A percentile compares a stretch with the other conserved stretches of the same genome.
Conservation (phyloP, 2,888 invertebrate genomes). For the Temnothorax rugatulus region DNA sequence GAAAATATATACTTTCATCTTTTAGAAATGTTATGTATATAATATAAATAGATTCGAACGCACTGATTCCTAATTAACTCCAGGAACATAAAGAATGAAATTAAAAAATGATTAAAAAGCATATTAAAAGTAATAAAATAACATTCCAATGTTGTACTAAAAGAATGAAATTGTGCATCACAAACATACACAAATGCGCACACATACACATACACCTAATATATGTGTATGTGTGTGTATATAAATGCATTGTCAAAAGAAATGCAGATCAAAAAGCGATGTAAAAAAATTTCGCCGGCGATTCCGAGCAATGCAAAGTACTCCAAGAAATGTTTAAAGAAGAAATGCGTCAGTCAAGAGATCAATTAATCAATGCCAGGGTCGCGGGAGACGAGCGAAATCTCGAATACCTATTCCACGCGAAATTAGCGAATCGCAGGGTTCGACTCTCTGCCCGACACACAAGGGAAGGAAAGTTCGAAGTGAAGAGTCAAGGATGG, state of each 20-base stretch:
- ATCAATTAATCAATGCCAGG: constrained; percentile 44
- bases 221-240: neutral
- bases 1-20: neutral
- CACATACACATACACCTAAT: no score
- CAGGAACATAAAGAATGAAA: neutral
- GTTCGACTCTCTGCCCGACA: neutral
- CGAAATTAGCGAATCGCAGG: constrained; percentile 39
- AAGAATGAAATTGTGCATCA: neutral
- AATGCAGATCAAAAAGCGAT: neutral
- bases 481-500: constrained; percentile 45
- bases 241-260: neutral
- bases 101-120: neutral
- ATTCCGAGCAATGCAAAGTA: neutral
- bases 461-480: constrained; percentile 39
- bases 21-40: neutral
- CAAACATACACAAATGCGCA: neutral
- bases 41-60: neutral
- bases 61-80: neutral
- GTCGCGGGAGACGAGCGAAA: neutral
- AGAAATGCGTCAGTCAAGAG: neutral
- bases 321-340: neutral
- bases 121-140: neutral
- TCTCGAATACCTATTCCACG: constrained; percentile 45
- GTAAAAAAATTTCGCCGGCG: neutral
- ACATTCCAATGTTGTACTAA: neutral